Conservation (phyloP, 2,888 invertebrate species). For the Pristionchus arcanus region DNA sequence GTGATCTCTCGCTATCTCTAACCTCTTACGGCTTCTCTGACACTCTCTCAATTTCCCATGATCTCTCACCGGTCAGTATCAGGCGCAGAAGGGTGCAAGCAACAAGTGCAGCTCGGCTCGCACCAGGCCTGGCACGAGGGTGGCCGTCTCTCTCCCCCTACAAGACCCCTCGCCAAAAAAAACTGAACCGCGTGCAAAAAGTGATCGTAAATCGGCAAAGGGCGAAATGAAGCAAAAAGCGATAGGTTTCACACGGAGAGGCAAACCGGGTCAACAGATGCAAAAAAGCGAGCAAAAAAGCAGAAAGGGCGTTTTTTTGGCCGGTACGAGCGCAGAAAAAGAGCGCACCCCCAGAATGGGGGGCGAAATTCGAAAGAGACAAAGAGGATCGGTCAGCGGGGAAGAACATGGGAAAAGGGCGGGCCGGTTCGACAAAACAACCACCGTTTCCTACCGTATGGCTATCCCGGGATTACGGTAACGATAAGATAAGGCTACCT, state of each 20-base stretch:
- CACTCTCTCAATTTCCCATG: not conserved
- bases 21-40: too few species aligned
- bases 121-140: not conserved
- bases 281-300: slow-evolving; percentile 37
- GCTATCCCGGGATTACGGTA: not conserved
- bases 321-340: slow-evolving; percentile 37
- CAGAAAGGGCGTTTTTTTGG: slow-evolving; percentile 29
- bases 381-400: slow-evolving; percentile 13
- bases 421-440: not conserved
- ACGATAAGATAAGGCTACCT: not conserved
- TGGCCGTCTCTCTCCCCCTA: not conserved
- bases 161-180: not conserved
- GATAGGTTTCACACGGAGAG: slow-evolving; percentile 13
- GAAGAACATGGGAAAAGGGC: slow-evolving; percentile 39
- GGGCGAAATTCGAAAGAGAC: slow-evolving; percentile 10
- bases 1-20: not conserved
- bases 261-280: slow-evolving; percentile 38
- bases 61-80: not conserved
- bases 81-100: not conserved
- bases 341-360: slow-evolving; percentile 15
- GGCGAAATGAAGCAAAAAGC: not conserved
- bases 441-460: not conserved
- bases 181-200: not conserved
- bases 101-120: not conserved
- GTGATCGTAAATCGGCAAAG: not conserved